Base-by-base conservation (phyloP, 2,888 invertebrate species). In the Polyommatus iphigenia region DNA sequence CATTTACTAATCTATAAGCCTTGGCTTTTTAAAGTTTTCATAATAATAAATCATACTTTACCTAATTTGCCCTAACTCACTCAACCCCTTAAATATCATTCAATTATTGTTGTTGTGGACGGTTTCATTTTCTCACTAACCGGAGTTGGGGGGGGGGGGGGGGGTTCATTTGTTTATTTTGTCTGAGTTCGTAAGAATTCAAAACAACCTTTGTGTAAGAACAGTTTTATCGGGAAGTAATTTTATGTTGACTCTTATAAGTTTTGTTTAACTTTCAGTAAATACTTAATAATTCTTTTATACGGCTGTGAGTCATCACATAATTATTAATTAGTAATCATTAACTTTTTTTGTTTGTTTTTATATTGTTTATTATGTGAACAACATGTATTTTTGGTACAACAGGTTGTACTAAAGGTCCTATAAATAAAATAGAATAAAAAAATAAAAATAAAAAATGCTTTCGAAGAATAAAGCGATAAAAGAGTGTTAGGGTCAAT, bases 81-180 rank as follows among this genome's bases (percentile, higher is more conserved):
- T 29, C 54, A 50, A n/a, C 75, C 46, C 75, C 75, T 80, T 78
- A 80, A 81, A 84, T 81, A 81, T 81, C 82, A 82, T 79, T 79
- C 82, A 84, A 85, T 84, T 29, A 85, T 84, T 29, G 15, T 67
- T 85, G 83, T 85, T 84, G 81, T 81, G 79, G 80, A 83, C 81
- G 84, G 83, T 83, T 83, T 83, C 83, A 85, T 84, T 85, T 84
- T 85, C 83, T 84, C 85, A 85, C 83, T 84, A 85, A 82, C 81
- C 81, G 81, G 83, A 83, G 85, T 86, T 83, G 84, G 84, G 83
- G 80, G 80, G 82, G 81, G n/a, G n/a, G n/a, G n/a, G n/a, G n/a
- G n/a, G n/a, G n/a, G 1, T 24, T 83, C 81, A 83, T 83, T 82
- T 79, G 79, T 82, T 84, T 86, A 85, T 86, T 86, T 81, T 84